Conservation (phyloP, 2,113 vertebrate genomes). For the Hucho hucho region DNA sequence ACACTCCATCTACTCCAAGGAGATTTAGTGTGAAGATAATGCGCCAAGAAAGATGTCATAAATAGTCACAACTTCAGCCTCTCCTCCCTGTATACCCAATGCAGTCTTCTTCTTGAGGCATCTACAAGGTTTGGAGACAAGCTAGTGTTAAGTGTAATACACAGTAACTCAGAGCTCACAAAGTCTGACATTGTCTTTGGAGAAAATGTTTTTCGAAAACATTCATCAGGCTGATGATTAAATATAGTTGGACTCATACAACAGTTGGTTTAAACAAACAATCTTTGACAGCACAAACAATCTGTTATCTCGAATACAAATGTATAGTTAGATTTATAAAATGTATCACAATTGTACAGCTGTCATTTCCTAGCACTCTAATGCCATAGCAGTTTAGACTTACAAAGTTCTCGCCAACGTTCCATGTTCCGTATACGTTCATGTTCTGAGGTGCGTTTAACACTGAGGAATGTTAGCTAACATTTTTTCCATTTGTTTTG, state of each 20-base stretch:
- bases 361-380: too few species aligned
- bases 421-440: too few species aligned
- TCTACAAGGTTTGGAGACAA: constrained; percentile 76
- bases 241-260: constrained; percentile 4
- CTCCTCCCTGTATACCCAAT: constrained; percentile 49
- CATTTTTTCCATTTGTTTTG: too few species aligned
- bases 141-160: constrained; percentile 72
- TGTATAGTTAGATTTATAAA: too few species aligned
- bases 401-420: too few species aligned
- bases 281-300: too few species aligned
- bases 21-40: constrained; percentile 79
- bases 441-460: too few species aligned
- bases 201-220: constrained; percentile 36
- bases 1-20: constrained; percentile 71
- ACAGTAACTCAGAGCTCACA: constrained; percentile 62
- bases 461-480: too few species aligned
- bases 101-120: constrained; percentile 60
- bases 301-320: too few species aligned
- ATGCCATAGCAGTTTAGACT: too few species aligned
- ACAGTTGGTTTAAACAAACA: too few species aligned
- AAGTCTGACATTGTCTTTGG: constrained; percentile 56
- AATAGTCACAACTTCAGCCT: constrained; percentile 66
- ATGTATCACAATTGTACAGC: too few species aligned
- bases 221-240: constrained; percentile 32
- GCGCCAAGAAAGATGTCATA: constrained; percentile 77